phyloP scores from a whole-genome alignment of 2,797 vertebrate species.

The Hydrophis major region DNA sequence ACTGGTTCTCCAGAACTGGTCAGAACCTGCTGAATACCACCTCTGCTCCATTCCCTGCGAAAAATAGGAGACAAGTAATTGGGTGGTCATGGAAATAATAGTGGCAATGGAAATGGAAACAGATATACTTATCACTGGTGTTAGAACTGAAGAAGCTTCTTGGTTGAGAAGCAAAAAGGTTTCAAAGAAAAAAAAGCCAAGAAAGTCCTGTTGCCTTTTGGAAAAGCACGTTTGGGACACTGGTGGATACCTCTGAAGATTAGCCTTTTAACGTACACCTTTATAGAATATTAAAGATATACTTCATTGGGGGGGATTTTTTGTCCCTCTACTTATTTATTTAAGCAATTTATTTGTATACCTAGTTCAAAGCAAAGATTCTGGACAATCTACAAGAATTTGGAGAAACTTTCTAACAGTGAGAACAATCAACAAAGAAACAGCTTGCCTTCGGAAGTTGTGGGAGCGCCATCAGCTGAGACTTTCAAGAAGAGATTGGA shows the following conservation, averaged over 20 bases:
- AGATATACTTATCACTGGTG: not conserved
- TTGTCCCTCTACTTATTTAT: not conserved
- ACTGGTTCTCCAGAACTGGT: no score
- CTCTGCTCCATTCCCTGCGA: not conserved
- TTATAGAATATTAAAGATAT: not conserved
- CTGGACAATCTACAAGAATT: not conserved
- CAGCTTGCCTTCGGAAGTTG: no score
- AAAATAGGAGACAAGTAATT: not conserved
- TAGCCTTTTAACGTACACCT: not conserved
- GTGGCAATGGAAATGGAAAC: not conserved
- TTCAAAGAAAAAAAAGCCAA: not conserved
- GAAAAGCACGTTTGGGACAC: not conserved
- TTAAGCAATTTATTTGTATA: not conserved
- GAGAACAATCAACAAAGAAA: no score
- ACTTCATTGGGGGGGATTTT: not conserved
- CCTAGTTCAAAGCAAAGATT: not conserved
- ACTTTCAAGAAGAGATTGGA: no score
- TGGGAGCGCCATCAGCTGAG: no score
- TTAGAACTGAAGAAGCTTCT: not conserved
- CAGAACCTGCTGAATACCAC: no score
- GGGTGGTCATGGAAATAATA: not conserved
- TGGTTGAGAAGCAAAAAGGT: not conserved
- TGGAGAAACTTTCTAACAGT: no score
- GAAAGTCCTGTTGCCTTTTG: not conserved
- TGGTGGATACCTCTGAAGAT: not conserved